These are phyloP conservation scores for Mus caroli DNA, from an alignment of 2,797 vertebrate genomes.

Conservation along the genomic window DNA sequence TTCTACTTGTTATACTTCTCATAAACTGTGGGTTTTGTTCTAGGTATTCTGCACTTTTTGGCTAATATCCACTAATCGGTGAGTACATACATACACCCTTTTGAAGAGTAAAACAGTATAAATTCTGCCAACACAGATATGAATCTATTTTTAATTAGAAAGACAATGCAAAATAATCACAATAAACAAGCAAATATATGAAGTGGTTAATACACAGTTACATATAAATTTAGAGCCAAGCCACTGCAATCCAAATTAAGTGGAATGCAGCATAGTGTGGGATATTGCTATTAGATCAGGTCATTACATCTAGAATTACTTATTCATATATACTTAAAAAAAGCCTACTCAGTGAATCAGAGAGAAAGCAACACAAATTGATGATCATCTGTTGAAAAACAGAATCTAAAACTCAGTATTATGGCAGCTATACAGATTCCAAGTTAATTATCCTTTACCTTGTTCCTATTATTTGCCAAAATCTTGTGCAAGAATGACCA, in stretches of 20 bases:
- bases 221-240: background rate
- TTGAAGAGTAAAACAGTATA: background rate
- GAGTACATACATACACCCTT: background rate
- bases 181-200: conserved; percentile 3
- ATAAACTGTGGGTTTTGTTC: background rate
- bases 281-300: background rate
- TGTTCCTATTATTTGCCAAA: conserved; percentile 15
- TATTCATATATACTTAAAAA: background rate
- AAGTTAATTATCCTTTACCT: conserved; percentile 61
- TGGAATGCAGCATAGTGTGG: background rate
- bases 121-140: background rate
- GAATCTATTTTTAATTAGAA: background rate
- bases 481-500: background rate
- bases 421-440: conserved; percentile 33
- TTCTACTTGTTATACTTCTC: background rate
- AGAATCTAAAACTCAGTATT: background rate
- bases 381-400: background rate
- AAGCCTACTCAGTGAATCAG: background rate
- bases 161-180: background rate
- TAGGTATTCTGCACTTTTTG: background rate
- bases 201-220: background rate
- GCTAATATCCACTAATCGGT: background rate
- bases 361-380: background rate
- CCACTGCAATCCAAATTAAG: background rate
- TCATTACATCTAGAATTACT: background rate